Base-by-base conservation (phyloP, 2,797 vertebrate genomes). In the Erpetoichthys calabaricus region DNA sequence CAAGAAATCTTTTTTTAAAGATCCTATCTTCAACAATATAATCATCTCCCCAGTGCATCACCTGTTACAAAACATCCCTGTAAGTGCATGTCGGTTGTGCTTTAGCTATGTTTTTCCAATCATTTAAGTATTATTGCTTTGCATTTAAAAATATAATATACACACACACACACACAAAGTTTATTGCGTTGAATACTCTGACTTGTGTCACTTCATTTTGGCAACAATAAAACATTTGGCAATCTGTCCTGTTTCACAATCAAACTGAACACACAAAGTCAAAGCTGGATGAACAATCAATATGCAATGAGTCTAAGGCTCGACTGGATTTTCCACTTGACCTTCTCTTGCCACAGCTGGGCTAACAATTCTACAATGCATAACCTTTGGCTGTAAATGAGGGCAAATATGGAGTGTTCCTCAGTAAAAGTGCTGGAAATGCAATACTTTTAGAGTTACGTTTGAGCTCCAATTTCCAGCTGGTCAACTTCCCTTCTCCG, bases 41-140 rank as follows among this genome's bases (percentile, higher is more conserved):
- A 73, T 70, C 73, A 75, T 83, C 73, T 70, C 75, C 79, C 80
- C 84, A 86, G 84, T 86, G 84, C 82, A 83, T 81, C 79, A 76
- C 71, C 67, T 70, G 65, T 64, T 61, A 46, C 53, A 43, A 77
- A 80, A 75, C 73, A 81, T 73, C 68, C 74, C 66, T 68, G 66
- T 71, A 86, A 83, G 76, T 83, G 78, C 77, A 82, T 84, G 56
- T 81, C 73, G 74, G 75, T 81, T 86, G 81, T 87, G 82, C 84
- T 80, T 85, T 71, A 72, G 67, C 69, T 62, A 52, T 65, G 67
- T 68, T 68, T 73, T 76, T 74, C 73, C 72, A 77, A 73, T 68
- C 61, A 61, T 63, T 59, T 62, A 42, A 57, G 47, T 44, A 53
- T 54, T 47, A 70, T 62, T 72, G 65, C 68, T 64, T 59, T 58